These are phyloP conservation scores for Galeopsomyia nigrocyanea DNA, from an alignment of 2,888 invertebrate genomes.

Conservation along the genomic window DNA sequence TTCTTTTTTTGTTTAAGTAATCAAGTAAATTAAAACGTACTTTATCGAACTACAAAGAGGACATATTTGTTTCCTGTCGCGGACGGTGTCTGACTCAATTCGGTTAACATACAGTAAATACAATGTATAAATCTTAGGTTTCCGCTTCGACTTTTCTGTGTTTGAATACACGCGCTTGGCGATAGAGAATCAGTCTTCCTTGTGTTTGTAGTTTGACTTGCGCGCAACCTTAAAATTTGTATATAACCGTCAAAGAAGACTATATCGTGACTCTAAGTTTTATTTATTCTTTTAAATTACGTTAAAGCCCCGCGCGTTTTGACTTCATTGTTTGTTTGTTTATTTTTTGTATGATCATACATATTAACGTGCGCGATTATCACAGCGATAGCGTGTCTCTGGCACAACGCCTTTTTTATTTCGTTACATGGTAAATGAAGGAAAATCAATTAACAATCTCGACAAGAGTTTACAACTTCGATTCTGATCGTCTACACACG, in stretches of 20 bases:
- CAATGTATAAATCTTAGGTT: constrained; percentile 56
- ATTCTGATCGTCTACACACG: background rate
- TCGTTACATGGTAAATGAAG: constrained; percentile 14
- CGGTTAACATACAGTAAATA: constrained; percentile 47
- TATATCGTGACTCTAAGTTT: constrained; percentile 32
- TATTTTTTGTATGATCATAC: constrained; percentile 56
- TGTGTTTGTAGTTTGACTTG: constrained; percentile 50
- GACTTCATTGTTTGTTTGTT: constrained; percentile 35
- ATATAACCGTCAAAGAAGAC: constrained; percentile 51
- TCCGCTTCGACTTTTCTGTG: constrained; percentile 46
- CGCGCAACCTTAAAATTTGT: constrained; percentile 54
- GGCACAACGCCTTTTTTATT: constrained; percentile 46
- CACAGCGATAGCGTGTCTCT: constrained; percentile 65
- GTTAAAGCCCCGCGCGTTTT: constrained; percentile 1
- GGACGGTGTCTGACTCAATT: constrained; percentile 51
- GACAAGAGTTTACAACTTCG: constrained; percentile 13
- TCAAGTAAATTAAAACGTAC: background rate
- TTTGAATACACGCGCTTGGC: constrained; percentile 60
- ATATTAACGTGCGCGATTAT: constrained; percentile 65
- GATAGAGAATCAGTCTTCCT: constrained; percentile 64
- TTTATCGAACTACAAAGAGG: constrained; percentile 15
- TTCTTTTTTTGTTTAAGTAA: background rate
- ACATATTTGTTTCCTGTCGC: constrained; percentile 28
- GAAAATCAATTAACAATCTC: constrained; percentile 22
- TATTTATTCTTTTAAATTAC: constrained; percentile 16